Evolutionary conservation across 2,113 vertebrate species (phyloP).

Genomic region (Myrmophylax atrothorax): DNA sequence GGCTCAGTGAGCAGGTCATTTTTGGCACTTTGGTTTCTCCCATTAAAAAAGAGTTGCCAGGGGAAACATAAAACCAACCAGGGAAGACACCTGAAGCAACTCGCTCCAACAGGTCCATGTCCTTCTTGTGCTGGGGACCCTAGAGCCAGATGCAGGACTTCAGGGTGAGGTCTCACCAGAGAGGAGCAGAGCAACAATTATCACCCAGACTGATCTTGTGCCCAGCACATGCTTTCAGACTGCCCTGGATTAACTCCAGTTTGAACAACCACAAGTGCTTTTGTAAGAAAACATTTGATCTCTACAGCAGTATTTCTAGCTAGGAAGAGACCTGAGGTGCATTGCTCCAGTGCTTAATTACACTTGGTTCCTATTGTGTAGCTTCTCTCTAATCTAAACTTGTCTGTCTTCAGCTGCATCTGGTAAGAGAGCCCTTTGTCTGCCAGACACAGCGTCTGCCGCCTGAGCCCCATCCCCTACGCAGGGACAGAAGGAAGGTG

Average conservation of each 20-base stretch:
- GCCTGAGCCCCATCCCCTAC: background rate
- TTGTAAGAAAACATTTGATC: background rate
- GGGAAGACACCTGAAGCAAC: background rate
- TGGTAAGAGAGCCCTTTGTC: background rate
- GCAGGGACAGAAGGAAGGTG: background rate
- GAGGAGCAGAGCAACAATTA: background rate
- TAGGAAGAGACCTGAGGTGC: background rate
- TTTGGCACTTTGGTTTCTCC: background rate
- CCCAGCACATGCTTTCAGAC: background rate
- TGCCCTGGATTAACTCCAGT: background rate
- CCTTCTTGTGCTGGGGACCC: too few species aligned
- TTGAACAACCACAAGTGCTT: background rate
- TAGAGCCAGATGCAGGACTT: background rate
- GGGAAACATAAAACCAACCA: background rate
- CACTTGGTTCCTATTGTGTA: background rate
- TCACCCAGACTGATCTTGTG: background rate
- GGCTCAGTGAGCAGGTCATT: background rate
- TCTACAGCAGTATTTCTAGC: background rate
- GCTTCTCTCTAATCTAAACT: slow-evolving; percentile 3
- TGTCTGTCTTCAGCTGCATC: background rate
- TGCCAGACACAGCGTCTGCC: background rate
- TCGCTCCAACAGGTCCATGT: background rate
- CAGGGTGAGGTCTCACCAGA: background rate
- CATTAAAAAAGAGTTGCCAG: background rate
- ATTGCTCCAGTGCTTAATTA: slow-evolving; percentile 12